A percentile compares a stretch with the other conserved stretches of the same genome.
These are phyloP conservation scores for Brachyptera putata DNA, from an alignment of 2,888 invertebrate genomes.

Conservation along the genomic window DNA sequence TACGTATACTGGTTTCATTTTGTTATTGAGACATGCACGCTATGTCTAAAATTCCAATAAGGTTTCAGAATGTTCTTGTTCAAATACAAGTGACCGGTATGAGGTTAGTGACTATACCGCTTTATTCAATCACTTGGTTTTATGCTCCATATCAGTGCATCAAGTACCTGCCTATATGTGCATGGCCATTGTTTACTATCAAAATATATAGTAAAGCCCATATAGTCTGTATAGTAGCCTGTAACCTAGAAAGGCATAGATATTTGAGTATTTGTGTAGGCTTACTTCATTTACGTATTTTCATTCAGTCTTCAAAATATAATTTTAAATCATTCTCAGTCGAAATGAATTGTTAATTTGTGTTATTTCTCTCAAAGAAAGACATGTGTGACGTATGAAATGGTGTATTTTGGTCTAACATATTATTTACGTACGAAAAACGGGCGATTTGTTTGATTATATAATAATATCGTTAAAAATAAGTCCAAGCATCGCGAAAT, in stretches of 20 bases:
- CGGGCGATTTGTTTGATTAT: not conserved
- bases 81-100: too few species aligned
- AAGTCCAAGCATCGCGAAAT: not conserved
- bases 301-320: constrained; percentile 17
- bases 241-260: constrained; percentile 4
- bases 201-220: not conserved
- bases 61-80: too few species aligned
- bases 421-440: constrained; percentile 4
- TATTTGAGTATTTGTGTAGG: constrained; percentile 15
- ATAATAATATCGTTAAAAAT: constrained; percentile 1
- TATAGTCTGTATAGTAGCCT: not conserved
- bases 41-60: not conserved
- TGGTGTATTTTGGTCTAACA: not conserved
- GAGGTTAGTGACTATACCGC: not conserved
- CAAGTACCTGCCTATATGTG: not conserved
- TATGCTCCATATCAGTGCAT: not conserved
- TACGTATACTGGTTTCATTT: constrained; percentile 10
- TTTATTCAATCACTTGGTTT: not conserved
- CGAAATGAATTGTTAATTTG: not conserved
- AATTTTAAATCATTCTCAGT: not conserved
- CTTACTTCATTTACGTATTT: constrained; percentile 10
- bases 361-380: not conserved
- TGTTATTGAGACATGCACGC: not conserved
- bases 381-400: too few species aligned
- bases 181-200: too few species aligned